Conservation (phyloP, 2,888 invertebrate genomes). For the Cartodere bifasciata region DNA sequence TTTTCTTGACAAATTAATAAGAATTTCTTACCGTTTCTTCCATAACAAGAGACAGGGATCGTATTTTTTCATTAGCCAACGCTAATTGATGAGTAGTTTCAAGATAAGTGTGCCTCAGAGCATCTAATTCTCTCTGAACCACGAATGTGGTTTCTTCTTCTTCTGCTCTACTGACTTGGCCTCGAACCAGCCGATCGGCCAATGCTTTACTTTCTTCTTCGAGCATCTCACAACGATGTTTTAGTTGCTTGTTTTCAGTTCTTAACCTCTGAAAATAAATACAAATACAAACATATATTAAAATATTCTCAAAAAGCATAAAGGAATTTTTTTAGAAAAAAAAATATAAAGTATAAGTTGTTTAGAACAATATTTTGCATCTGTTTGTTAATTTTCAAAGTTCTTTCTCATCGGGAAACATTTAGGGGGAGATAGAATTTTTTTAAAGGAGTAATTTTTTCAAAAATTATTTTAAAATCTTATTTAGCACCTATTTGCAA, state of each 20-base stretch:
- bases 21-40: slow-evolving; percentile 51
- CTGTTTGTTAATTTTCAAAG: too few species aligned
- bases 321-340: too few species aligned
- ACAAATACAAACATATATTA: background rate
- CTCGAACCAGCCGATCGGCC: slow-evolving; percentile 83
- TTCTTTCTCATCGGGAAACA: too few species aligned
- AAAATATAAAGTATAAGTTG: too few species aligned
- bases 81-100: slow-evolving; percentile 84
- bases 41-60: slow-evolving; percentile 65
- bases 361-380: too few species aligned
- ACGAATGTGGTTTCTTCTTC: slow-evolving; percentile 84
- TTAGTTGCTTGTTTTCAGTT: slow-evolving; percentile 90
- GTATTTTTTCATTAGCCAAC: slow-evolving; percentile 80
- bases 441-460: too few species aligned
- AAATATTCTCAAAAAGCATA: too few species aligned
- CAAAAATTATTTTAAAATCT: too few species aligned
- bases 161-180: slow-evolving; percentile 89
- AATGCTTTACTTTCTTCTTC: slow-evolving; percentile 91
- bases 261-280: slow-evolving; percentile 50
- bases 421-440: too few species aligned
- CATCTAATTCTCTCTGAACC: slow-evolving; percentile 77
- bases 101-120: slow-evolving; percentile 71
- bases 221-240: slow-evolving; percentile 87
- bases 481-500: too few species aligned
- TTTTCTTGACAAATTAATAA: too few species aligned